Conservation (phyloP, 2,797 vertebrate genomes). For the Gymnodraco acuticeps region DNA sequence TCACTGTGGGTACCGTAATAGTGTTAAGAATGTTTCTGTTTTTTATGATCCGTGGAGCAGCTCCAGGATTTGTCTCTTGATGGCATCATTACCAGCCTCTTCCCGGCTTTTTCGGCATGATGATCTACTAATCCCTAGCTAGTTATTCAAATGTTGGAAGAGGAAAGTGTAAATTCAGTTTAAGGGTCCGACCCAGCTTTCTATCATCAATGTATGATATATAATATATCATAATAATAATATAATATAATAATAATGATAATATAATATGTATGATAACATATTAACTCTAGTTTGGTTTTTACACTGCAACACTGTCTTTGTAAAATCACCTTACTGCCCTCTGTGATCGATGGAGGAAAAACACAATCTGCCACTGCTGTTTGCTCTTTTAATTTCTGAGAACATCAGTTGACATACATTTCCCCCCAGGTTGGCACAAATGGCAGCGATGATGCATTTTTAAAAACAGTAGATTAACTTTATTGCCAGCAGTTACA, state of each 20-base stretch:
- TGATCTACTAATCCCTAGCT: background rate
- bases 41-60: slow-evolving; percentile 31
- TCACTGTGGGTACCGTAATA: background rate
- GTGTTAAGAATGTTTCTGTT: background rate
- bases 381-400: too few relatives aligned
- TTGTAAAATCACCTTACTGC: background rate
- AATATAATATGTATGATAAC: background rate
- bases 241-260: too few relatives aligned
- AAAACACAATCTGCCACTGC: background rate
- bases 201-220: background rate
- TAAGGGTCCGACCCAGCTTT: slow-evolving; percentile 1
- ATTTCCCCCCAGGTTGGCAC: too few relatives aligned
- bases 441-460: too few relatives aligned
- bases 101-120: background rate
- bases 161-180: background rate
- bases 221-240: too few relatives aligned
- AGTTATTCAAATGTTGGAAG: slow-evolving; percentile 8
- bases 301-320: background rate
- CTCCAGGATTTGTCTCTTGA: slow-evolving; percentile 18
- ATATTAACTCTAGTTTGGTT: background rate
- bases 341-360: background rate
- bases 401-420: too few relatives aligned
- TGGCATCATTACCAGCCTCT: slow-evolving; percentile 24
- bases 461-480: background rate
- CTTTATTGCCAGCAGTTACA: background rate